These are phyloP conservation scores for Mormyrus proboscirostris DNA, from an alignment of 2,797 vertebrate genomes.

Conservation along the genomic window DNA sequence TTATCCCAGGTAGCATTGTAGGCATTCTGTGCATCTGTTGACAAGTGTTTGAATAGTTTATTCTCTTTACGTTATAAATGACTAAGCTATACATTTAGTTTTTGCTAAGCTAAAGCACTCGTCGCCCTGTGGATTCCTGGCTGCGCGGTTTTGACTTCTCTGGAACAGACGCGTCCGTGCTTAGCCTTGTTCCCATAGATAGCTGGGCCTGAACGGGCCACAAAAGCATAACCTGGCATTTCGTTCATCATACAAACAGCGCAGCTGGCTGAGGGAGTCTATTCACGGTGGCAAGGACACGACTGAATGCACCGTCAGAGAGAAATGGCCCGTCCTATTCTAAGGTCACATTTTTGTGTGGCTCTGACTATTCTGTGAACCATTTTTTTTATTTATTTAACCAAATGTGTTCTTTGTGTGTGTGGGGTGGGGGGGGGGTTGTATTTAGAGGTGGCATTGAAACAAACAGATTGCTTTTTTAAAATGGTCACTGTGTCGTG, in stretches of 20 bases:
- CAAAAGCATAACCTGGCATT: background rate
- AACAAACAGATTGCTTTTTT: constrained; percentile 1
- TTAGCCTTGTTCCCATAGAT: background rate
- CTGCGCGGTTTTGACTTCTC: background rate
- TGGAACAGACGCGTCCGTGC: background rate
- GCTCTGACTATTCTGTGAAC: background rate
- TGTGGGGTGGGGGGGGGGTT: background rate
- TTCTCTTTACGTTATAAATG: background rate
- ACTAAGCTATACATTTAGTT: background rate
- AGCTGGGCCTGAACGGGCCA: background rate
- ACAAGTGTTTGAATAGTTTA: background rate
- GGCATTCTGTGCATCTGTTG: background rate
- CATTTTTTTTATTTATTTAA: background rate
- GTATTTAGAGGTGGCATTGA: background rate
- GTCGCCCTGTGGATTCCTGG: background rate
- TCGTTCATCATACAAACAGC: background rate
- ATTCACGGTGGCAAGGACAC: background rate
- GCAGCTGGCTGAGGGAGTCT: background rate
- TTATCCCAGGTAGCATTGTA: background rate
- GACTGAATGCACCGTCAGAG: background rate
- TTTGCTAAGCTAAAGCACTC: background rate
- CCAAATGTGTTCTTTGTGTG: background rate
- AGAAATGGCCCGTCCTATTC: background rate
- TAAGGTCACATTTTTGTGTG: background rate
- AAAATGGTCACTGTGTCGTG: background rate